Base-by-base conservation (phyloP, 2,797 vertebrate species). In the Paguma larvata region DNA sequence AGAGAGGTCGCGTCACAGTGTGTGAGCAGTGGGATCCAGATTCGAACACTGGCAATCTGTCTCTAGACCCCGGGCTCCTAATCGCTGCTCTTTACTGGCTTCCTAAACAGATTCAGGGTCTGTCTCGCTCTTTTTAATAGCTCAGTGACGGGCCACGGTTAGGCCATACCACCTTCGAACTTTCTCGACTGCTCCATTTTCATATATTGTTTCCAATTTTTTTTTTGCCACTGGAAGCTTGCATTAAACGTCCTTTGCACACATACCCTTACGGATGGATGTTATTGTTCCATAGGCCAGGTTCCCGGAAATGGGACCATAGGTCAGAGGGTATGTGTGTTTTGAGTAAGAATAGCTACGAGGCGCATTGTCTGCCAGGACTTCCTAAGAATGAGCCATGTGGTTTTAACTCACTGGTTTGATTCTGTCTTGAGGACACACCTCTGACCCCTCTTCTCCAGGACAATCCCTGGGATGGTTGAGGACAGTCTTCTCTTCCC, bases 151-250 rank as follows among this genome's bases (percentile, higher is more conserved):
- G 78, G 21, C 25, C 38, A 59, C 1, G 13, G 48, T 83, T 73
- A 84, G 75, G 44, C 84, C 75, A 72, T 2, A 70, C 82, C 5
- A 65, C 9, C 34, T 91, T 85, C 41, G 19, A 59, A 53, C 46
- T 83, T 79, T 59, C 53, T 41, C 15, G 48, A 48, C n/a, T 78
- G 4, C 27, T 48, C 51, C 75, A 21, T 73, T 95, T 75, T 77
- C 68, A 38, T n/a, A 38, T n/a, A 48, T 14, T 78, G 53, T 51
- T 84, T 30, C 12, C 53, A 16, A 65, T 46, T 88, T 86, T 51
- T 94, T 94, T 86, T 95, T 86, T 53, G 63, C 63, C 65, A n/a
- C 78, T 85, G 70, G 62, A 68, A 92, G 92, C 95, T 90, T 84
- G 23, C 41, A 85, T 27, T 23, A 90, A 65, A 90, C n/a, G 85